Base-by-base conservation (phyloP, 2,888 invertebrate species). In the Oligia latruncula region DNA sequence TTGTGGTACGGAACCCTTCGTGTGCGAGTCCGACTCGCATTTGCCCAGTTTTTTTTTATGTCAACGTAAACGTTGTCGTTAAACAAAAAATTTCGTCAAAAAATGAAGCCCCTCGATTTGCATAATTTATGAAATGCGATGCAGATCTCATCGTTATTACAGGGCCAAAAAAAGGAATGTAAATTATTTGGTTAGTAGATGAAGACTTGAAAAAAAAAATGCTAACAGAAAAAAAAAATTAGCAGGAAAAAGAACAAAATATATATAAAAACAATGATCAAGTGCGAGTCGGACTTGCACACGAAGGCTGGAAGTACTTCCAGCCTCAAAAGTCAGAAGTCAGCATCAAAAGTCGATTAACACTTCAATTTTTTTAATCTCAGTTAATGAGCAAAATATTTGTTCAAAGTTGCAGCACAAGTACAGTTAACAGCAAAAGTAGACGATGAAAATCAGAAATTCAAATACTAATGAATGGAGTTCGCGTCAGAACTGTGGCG, bases 101-200 rank as follows among this genome's bases (percentile, higher is more conserved):
- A 67, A 68, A 68, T 43, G 17, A 80, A 67, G 65, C 13, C 17
- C 67, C 74, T 13, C 43, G 43, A 87, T 87, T 85, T 80, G 62
- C 84, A 84, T 87, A 87, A 81, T 76, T 84, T 68, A 29, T 52
- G 1, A n/a, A 71, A 78, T 66, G 35, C 0, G 65, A 71, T 87
- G 83, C 86, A 86, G 76, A 75, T 86, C 70, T 73, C 66, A 64
- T 40, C 58, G 40, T 58, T 29, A 67, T 84, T 73, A 65, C 9
- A 52, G 60, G 15, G 15, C 15, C n/a, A 35, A 71, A 71, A 68
- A 71, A 70, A 35, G 15, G 6, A 15, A 81, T n/a, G 29, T 29
- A 23, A 58, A 62, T 52, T 71, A 81, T 66, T 81, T 79, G 74
- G 29, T 64, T 55, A 70, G 29, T 23, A 20, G 71, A 13, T 20